These are phyloP conservation scores for Drosophila pruinosa DNA, from an alignment of 1,140 invertebrate species.

Conservation along the genomic window DNA sequence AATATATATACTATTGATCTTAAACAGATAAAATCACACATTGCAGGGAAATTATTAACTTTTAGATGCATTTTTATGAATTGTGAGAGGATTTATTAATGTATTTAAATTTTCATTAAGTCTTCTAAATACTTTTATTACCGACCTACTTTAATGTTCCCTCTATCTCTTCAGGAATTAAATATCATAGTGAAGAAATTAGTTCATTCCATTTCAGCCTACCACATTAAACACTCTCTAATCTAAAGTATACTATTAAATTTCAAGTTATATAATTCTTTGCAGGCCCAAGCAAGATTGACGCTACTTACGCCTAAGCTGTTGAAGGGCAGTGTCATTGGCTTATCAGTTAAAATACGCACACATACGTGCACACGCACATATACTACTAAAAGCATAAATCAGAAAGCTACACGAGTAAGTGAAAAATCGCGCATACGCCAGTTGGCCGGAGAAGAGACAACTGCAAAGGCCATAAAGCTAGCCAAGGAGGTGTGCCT, in stretches of 20 bases:
- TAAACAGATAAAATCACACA: too few relatives aligned
- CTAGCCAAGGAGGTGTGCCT: conserved; percentile 7
- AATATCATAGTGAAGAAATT: not conserved
- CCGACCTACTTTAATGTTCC: too few relatives aligned
- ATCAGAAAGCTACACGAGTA: conserved; percentile 20
- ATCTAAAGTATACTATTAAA: not conserved
- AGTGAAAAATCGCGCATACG: conserved; percentile 35
- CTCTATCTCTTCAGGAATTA: too few relatives aligned
- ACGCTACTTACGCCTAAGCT: not conserved
- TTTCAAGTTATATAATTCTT: conserved; percentile 1
- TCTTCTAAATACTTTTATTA: too few relatives aligned
- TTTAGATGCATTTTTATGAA: too few relatives aligned
- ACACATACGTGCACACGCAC: not conserved
- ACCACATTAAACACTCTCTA: not conserved
- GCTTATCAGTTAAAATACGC: conserved; percentile 14
- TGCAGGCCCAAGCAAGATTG: not conserved
- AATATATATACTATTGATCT: too few relatives aligned
- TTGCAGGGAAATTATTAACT: too few relatives aligned
- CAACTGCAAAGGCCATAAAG: conserved; percentile 1
- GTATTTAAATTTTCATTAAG: too few relatives aligned
- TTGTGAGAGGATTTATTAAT: too few relatives aligned
- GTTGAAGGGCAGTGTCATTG: conserved; percentile 7
- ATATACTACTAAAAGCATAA: conserved; percentile 9
- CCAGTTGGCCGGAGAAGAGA: not conserved
- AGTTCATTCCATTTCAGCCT: not conserved